A percentile compares a stretch with the other conserved stretches of the same genome.
These are phyloP conservation scores for Tupaia tana DNA, from an alignment of 2,113 vertebrate genomes.

Conservation along the genomic window DNA sequence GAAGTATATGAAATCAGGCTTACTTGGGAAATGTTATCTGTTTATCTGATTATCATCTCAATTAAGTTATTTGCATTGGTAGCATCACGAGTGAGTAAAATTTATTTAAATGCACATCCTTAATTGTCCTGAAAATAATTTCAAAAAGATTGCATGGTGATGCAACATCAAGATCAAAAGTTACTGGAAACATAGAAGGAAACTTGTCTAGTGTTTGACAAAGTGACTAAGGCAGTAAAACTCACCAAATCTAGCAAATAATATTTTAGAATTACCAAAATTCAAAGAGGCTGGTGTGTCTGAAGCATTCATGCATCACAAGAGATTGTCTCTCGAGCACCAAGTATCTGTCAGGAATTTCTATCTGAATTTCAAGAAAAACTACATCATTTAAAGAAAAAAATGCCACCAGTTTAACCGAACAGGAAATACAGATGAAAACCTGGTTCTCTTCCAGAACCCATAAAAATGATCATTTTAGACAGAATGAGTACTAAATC, in stretches of 20 bases:
- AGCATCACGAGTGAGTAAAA: background rate
- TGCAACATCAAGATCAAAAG: conserved; percentile 29
- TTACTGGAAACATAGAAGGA: background rate
- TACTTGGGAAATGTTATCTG: background rate
- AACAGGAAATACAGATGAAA: conserved; percentile 44
- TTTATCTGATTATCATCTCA: conserved; percentile 37
- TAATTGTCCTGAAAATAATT: conserved; percentile 53
- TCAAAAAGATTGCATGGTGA: background rate
- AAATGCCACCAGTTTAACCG: background rate
- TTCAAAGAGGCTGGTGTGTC: background rate
- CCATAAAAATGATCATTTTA: conserved; percentile 15
- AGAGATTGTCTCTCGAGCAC: background rate
- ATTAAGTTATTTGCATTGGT: conserved; percentile 26
- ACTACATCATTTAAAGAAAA: conserved; percentile 14
- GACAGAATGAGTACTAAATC: conserved; percentile 11
- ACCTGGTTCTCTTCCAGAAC: conserved; percentile 10
- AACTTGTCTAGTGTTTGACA: background rate
- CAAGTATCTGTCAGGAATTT: background rate
- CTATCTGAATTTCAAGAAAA: conserved; percentile 31
- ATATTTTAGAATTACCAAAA: background rate
- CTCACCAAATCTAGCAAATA: background rate
- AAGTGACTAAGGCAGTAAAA: background rate
- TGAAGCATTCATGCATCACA: background rate
- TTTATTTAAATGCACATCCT: conserved; percentile 41
- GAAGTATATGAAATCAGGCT: background rate